phyloP scores from a whole-genome alignment of 2,113 vertebrate genomes.

The Pedetes capensis region DNA sequence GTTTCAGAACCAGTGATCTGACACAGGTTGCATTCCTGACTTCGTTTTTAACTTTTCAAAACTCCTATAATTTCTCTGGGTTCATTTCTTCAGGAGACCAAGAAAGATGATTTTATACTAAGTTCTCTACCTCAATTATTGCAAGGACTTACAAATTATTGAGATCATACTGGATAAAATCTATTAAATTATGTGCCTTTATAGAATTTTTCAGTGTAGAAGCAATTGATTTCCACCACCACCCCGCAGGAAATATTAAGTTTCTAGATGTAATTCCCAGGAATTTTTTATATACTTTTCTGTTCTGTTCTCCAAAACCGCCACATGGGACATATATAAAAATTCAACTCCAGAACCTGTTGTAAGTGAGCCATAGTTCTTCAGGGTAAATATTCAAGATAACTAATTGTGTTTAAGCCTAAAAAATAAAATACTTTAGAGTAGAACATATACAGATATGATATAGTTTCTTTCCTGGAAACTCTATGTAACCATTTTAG shows the following conservation, averaged over 20 bases:
- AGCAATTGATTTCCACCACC: neutral
- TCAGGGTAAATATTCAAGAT: constrained; percentile 27
- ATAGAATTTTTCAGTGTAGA: neutral
- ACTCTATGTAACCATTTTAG: neutral
- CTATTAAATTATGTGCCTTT: neutral
- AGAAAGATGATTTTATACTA: neutral
- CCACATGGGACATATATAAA: neutral
- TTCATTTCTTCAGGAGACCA: neutral
- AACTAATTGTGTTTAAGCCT: neutral
- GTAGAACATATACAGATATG: neutral
- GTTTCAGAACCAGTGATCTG: neutral
- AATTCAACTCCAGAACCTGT: neutral
- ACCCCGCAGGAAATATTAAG: neutral
- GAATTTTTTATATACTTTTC: neutral
- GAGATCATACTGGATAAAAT: neutral
- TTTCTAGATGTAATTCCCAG: neutral
- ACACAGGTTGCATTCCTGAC: neutral
- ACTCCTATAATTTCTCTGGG: neutral
- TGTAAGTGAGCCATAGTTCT: neutral
- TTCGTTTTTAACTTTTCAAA: constrained; percentile 7
- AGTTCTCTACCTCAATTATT: neutral
- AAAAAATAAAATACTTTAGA: neutral
- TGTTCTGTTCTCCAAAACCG: neutral
- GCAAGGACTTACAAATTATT: neutral
- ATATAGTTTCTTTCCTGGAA: neutral